These are phyloP conservation scores for Spilogale gracilis DNA, from an alignment of 2,113 vertebrate species.

Conservation along the genomic window DNA sequence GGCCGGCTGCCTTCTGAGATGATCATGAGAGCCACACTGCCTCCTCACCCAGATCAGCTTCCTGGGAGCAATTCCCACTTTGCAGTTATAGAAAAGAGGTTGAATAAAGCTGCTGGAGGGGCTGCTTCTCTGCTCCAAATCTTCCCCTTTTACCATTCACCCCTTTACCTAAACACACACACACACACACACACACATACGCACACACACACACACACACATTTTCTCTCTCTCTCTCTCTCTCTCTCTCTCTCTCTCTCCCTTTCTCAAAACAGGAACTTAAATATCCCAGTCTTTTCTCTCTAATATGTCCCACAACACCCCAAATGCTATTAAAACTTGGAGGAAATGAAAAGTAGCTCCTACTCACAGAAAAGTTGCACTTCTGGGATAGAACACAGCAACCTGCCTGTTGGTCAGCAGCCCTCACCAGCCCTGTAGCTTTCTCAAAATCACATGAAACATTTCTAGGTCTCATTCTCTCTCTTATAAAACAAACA, in stretches of 20 bases:
- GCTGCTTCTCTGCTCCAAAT: background rate
- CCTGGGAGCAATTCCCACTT: background rate
- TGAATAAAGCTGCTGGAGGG: background rate
- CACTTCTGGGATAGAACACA: background rate
- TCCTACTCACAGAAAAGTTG: background rate
- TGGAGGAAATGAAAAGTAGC: background rate
- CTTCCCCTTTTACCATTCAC: background rate
- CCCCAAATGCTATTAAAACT: background rate
- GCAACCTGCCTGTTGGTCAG: background rate
- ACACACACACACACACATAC: background rate
- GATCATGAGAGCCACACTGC: background rate
- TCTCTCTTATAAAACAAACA: background rate
- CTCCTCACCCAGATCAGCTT: background rate
- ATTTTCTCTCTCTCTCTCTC: too few relatives aligned
- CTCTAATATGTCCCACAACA: background rate
- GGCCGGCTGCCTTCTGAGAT: background rate
- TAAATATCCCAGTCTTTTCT: background rate
- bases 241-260: too few relatives aligned
- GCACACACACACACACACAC: too few relatives aligned
- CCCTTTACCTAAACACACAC: background rate
- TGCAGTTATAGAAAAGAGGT: background rate
- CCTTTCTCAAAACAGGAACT: background rate
- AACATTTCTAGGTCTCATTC: background rate
- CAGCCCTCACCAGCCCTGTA: background rate
- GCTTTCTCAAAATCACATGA: background rate